These are phyloP conservation scores for Anableps anableps DNA, from an alignment of 2,797 vertebrate genomes.

Conservation along the genomic window DNA sequence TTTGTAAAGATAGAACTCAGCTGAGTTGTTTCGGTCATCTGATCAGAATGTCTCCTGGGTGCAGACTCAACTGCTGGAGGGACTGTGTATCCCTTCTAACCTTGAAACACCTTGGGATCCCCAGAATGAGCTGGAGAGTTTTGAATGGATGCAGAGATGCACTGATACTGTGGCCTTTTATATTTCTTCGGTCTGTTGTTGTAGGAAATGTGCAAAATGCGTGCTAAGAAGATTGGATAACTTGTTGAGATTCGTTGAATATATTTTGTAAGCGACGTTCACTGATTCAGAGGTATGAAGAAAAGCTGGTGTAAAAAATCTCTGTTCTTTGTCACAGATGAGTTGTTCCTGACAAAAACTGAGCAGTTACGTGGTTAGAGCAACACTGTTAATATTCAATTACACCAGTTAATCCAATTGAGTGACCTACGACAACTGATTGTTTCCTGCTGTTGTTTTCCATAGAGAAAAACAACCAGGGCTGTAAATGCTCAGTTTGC, in stretches of 20 bases:
- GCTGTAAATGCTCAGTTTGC: slow-evolving; percentile 1
- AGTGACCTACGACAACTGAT: background rate
- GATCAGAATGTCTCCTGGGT: too few species aligned
- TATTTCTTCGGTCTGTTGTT: background rate
- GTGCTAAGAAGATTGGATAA: background rate
- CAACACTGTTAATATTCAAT: background rate
- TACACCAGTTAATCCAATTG: background rate
- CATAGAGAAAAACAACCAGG: background rate
- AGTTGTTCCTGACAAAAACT: background rate
- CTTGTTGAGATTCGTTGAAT: background rate
- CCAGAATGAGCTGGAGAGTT: too few species aligned
- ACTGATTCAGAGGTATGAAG: background rate
- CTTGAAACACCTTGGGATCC: too few species aligned
- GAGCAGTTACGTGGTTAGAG: background rate
- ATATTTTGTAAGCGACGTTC: too few species aligned
- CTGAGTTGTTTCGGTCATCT: too few species aligned
- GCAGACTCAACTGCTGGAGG: too few species aligned
- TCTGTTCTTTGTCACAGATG: background rate
- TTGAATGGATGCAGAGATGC: background rate
- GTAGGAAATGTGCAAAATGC: background rate
- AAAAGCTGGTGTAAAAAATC: background rate
- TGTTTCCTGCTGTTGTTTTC: background rate
- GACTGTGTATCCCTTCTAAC: too few species aligned
- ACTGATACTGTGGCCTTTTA: background rate
- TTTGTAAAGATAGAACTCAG: too few species aligned